Conservation (phyloP, 2,113 vertebrate genomes). For the Nerophis lumbriciformis region DNA sequence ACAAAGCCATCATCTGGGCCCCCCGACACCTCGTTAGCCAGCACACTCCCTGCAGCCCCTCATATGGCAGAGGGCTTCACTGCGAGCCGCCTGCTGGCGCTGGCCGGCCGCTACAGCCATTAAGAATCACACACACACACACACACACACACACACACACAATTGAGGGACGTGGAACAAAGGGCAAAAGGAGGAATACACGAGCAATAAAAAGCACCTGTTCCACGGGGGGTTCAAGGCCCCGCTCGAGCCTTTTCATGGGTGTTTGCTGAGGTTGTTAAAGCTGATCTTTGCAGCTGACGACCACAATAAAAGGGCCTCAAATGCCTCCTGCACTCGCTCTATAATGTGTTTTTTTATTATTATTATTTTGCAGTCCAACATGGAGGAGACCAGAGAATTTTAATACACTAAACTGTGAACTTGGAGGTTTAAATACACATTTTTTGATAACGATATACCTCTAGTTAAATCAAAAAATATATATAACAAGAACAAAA, state of each 20-base stretch:
- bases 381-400: neutral
- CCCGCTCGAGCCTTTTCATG: conserved; percentile 38
- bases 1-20: conserved; percentile 68
- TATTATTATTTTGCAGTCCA: neutral
- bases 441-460: conserved; percentile 23
- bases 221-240: conserved; percentile 41
- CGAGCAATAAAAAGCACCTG: conserved; percentile 59
- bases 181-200: conserved; percentile 34
- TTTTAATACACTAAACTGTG: neutral
- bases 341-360: conserved; percentile 23
- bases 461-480: neutral
- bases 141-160: conserved; percentile 14
- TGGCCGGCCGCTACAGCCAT: conserved; percentile 30
- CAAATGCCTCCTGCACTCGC: conserved; percentile 4
- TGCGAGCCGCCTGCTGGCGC: conserved; percentile 35
- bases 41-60: conserved; percentile 54
- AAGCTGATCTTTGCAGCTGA: conserved; percentile 42
- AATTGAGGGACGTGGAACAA: conserved; percentile 17
- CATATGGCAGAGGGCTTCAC: conserved; percentile 54
- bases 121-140: conserved; percentile 25
- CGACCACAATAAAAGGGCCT: conserved; percentile 29
- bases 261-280: conserved; percentile 45
- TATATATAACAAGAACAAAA: too few species aligned
- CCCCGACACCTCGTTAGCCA: conserved; percentile 68
- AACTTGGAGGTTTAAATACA: neutral